Evolutionary conservation across 1,140 invertebrate species (phyloP), one percentile per base, ranked within the genome.

Genomic region (Thalassaphorura encarpata): DNA sequence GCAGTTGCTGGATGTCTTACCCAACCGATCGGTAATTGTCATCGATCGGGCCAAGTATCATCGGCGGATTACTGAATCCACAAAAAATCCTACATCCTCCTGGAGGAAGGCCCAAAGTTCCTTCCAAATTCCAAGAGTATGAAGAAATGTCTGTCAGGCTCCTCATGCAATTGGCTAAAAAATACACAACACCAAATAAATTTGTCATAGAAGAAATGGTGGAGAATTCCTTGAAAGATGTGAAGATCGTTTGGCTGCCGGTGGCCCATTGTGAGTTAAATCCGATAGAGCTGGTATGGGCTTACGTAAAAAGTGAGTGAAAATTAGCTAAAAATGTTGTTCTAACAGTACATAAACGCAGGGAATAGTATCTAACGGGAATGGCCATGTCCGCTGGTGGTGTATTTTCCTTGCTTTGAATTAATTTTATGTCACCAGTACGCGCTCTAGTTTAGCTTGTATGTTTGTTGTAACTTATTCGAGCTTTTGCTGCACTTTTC

Each of bases 211-310:
- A 58, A 19, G 31, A 52, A 16, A 52, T 58, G 15, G 36, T 43
- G 27, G 23, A 46, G 23, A 19, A 33, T 13, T n/a, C 1, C 21
- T 27, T 40, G 3, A 58, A 52, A 47, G 56, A 52, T 36, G n/a
- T 58, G 11, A 43, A 52, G 18, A 18, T 58, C 2, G n/a, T 58
- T 26, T 58, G 56, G 56, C 27, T 58, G 2, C 56, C 56, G 1
- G 56, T 58, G 11, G 56, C 56, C 1, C 56, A 58, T 27, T 58
- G 56, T 27, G 56, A 58, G 26, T 47, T 58, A 1, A 58, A 58
- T 31, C 3, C 56, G 1, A 58, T 58, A 2, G 56, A 58, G 33
- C 19, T 58, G 3, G 31, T 58, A 15, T 58, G 48, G 55, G 8
- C 31, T 15, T 19, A 11, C 8, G 41, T 54, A 18, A 54, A 54